A percentile compares a stretch with the other conserved stretches of the same genome.
Evolutionary conservation across 1,140 invertebrate genomes (phyloP).

Genomic region (Drosophila bocqueti): DNA sequence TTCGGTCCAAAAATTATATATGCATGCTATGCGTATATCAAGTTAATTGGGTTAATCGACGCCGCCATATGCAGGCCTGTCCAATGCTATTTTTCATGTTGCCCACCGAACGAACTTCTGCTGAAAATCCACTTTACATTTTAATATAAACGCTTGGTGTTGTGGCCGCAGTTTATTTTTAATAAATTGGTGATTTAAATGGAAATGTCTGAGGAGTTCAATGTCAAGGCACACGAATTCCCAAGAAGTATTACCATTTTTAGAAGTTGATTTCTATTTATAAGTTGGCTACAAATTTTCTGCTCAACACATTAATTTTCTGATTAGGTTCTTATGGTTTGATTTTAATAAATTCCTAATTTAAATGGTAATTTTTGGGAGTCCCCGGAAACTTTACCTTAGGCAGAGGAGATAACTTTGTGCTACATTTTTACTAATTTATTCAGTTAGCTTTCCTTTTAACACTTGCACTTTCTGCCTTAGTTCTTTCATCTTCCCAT

Average conservation of each 20-base stretch:
- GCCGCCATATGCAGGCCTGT: constrained; percentile 35
- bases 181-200: constrained; percentile 20
- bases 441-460: constrained; percentile 8
- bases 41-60: constrained; percentile 79
- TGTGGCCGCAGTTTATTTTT: constrained; percentile 1
- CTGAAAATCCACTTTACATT: constrained; percentile 28
- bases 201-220: background rate
- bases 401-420: background rate
- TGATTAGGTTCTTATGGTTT: constrained; percentile 3
- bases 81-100: constrained; percentile 42
- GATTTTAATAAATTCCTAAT: constrained; percentile 1
- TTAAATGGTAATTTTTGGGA: constrained; percentile 15
- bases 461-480: constrained; percentile 11
- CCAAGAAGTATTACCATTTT: background rate
- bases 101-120: constrained; percentile 1
- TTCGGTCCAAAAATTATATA: constrained; percentile 63
- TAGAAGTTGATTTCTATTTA: constrained; percentile 8
- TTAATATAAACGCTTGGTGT: constrained; percentile 31
- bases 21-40: constrained; percentile 75
- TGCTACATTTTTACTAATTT: background rate
- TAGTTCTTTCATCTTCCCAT: constrained; percentile 10
- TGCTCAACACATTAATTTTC: background rate
- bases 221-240: constrained; percentile 8
- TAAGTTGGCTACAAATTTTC: background rate
- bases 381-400: background rate